Evolutionary conservation across 2,888 invertebrate species (phyloP).

Genomic region (Erebia aethiops): DNA sequence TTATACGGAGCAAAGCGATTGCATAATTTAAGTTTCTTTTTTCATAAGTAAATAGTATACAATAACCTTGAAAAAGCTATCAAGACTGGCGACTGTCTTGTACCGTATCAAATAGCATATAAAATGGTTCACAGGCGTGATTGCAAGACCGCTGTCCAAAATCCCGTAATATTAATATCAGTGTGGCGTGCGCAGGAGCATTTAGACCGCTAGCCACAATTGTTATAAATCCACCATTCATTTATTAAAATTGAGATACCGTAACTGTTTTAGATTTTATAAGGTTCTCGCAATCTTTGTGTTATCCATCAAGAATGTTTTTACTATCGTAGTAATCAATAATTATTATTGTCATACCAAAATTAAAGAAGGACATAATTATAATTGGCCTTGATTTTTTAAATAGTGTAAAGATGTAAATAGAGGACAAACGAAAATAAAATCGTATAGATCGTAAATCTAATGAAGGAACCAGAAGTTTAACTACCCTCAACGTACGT

Average conservation of each 20-base stretch:
- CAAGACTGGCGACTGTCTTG: not conserved
- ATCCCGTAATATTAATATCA: constrained; percentile 58
- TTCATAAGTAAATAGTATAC: not conserved
- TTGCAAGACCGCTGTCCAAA: constrained; percentile 32
- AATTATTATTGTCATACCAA: too few relatives aligned
- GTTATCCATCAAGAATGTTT: not conserved
- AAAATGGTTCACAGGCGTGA: constrained; percentile 1
- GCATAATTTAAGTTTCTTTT: constrained; percentile 8
- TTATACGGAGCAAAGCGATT: not conserved
- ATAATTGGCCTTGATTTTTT: too few relatives aligned
- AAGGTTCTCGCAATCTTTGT: not conserved
- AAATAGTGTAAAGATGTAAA: too few relatives aligned
- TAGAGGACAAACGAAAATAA: too few relatives aligned
- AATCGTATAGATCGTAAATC: too few relatives aligned
- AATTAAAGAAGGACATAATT: too few relatives aligned
- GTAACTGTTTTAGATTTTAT: not conserved
- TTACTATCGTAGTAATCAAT: not conserved
- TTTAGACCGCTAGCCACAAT: constrained; percentile 40
- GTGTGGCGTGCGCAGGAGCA: constrained; percentile 53
- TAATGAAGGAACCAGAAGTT: too few relatives aligned
- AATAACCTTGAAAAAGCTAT: constrained; percentile 18
- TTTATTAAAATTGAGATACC: constrained; percentile 2
- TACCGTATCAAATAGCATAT: constrained; percentile 18
- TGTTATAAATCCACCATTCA: constrained; percentile 45
- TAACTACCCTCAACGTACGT: too few relatives aligned